phyloP scores from a whole-genome alignment of 2,113 vertebrate genomes.

The Odocoileus hemionus region DNA sequence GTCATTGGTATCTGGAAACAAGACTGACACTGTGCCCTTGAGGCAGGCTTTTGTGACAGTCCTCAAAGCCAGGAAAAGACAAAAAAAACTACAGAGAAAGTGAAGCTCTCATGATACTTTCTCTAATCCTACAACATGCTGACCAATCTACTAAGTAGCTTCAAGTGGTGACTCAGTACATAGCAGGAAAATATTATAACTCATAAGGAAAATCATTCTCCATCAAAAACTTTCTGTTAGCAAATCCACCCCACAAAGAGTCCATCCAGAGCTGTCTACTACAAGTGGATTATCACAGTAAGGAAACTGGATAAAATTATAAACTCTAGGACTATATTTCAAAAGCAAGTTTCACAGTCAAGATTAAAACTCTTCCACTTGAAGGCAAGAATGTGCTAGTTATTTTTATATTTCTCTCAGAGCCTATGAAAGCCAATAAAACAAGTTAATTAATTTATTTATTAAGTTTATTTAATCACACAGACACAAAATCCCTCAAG shows the following conservation, averaged over 20 bases:
- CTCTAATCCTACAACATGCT: neutral
- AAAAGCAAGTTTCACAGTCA: neutral
- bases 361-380: neutral
- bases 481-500: neutral
- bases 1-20: neutral
- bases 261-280: no score
- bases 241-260: neutral
- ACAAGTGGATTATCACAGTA: neutral
- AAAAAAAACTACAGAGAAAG: neutral
- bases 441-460: neutral
- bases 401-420: conserved; percentile 10
- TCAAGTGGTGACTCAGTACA: neutral
- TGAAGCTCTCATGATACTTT: neutral
- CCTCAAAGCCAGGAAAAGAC: neutral
- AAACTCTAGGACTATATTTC: neutral
- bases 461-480: neutral
- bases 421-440: neutral
- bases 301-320: neutral
- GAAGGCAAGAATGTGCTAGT: neutral
- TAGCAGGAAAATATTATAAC: neutral
- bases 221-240: neutral
- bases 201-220: neutral
- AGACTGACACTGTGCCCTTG: neutral
- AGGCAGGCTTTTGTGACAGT: neutral
- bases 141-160: neutral